A percentile compares a stretch with the other conserved stretches of the same genome.
These are phyloP conservation scores for Eristalis pertinax DNA, from an alignment of 2,888 invertebrate genomes.

Conservation along the genomic window DNA sequence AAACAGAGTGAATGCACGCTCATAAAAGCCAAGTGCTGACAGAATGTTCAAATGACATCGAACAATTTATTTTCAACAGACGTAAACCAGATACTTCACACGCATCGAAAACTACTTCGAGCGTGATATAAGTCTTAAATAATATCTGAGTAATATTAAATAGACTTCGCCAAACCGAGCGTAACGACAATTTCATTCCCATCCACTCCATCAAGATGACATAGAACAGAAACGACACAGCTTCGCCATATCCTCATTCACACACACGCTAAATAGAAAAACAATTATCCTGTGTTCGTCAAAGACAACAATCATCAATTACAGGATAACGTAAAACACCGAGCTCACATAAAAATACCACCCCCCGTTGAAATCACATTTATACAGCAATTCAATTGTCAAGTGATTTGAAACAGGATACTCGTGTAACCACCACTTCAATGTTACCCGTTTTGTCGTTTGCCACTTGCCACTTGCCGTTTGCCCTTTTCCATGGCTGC, in stretches of 20 bases:
- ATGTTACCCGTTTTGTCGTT: conserved; percentile 30
- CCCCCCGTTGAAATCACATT: conserved; percentile 66
- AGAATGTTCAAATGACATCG: no score
- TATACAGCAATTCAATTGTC: conserved; percentile 75
- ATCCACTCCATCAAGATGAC: conserved; percentile 2
- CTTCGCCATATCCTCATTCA: not conserved
- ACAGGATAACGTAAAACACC: conserved; percentile 37
- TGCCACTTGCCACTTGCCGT: not conserved
- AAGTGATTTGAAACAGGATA: conserved; percentile 81
- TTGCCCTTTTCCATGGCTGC: conserved; percentile 43
- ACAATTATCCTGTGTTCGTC: conserved; percentile 65
- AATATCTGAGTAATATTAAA: not conserved
- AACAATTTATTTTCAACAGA: not conserved
- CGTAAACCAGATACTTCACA: not conserved
- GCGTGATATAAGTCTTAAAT: not conserved
- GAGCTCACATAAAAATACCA: conserved; percentile 54
- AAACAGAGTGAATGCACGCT: no score
- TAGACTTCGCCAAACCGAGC: not conserved
- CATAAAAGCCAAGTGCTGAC: no score
- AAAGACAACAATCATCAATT: conserved; percentile 68
- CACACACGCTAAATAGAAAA: conserved; percentile 25
- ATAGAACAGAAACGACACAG: not conserved
- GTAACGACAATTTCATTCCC: not conserved
- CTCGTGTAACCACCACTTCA: conserved; percentile 79
- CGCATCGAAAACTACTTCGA: not conserved